A percentile compares a stretch with the other conserved stretches of the same genome.
Evolutionary conservation across 2,888 invertebrate genomes (phyloP).

Genomic region (Hirtodrosophila cameraria): DNA sequence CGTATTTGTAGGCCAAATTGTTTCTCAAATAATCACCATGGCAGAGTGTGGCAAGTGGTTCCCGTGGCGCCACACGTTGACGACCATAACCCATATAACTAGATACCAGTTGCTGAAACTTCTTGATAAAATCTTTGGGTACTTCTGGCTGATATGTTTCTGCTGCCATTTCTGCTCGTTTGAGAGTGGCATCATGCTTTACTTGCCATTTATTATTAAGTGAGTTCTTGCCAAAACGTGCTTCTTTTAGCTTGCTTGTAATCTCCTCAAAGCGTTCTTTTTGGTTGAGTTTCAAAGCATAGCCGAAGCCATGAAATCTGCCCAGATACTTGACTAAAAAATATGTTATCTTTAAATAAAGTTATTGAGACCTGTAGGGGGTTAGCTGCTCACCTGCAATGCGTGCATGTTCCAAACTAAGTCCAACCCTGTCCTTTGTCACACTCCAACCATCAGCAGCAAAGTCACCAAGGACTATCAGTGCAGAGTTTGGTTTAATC

Average conservation of each 20-base stretch:
- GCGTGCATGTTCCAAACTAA: constrained; percentile 81
- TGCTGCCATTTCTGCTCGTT: constrained; percentile 54
- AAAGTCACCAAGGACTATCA: constrained; percentile 80
- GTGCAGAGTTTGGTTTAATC: constrained; percentile 60
- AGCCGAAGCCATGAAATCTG: constrained; percentile 81
- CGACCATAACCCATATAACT: constrained; percentile 58
- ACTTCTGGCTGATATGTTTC: constrained; percentile 65
- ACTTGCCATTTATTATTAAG: constrained; percentile 46
- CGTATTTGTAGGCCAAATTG: constrained; percentile 82
- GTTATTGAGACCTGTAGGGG: not conserved
- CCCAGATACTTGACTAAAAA: constrained; percentile 73
- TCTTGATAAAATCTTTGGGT: constrained; percentile 65
- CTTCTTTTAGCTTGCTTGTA: constrained; percentile 63
- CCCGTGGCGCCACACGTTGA: constrained; percentile 74
- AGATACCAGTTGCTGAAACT: constrained; percentile 46
- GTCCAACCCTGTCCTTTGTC: constrained; percentile 66
- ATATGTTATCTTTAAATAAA: not conserved
- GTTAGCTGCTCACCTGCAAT: constrained; percentile 67
- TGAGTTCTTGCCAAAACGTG: constrained; percentile 62
- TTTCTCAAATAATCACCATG: constrained; percentile 83
- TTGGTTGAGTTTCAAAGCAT: constrained; percentile 74
- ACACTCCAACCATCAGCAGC: constrained; percentile 72
- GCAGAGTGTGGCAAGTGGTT: constrained; percentile 81
- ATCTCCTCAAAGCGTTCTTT: constrained; percentile 63
- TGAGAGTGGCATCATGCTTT: constrained; percentile 23